phyloP scores from a whole-genome alignment of 2,113 vertebrate species.

The Fukomys damarensis region DNA sequence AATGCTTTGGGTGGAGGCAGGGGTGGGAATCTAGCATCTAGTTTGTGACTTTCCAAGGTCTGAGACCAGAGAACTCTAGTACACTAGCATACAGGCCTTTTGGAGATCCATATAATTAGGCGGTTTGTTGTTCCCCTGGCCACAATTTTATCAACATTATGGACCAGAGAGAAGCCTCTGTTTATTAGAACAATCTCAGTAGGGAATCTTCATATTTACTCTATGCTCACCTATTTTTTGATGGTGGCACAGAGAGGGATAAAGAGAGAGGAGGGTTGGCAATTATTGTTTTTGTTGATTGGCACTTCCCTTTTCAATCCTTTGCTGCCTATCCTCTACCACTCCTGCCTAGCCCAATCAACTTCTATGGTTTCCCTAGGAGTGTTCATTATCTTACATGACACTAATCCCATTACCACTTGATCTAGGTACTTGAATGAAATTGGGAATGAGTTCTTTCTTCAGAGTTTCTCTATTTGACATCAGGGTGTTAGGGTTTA shows the following conservation, averaged over 20 bases:
- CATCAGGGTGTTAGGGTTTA: background rate
- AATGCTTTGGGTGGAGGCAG: background rate
- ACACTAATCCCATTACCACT: background rate
- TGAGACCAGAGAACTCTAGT: background rate
- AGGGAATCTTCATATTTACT: background rate
- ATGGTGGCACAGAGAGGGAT: background rate
- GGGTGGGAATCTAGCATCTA: background rate
- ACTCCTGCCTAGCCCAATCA: background rate
- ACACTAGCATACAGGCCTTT: background rate
- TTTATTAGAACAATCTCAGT: background rate
- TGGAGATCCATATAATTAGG: background rate
- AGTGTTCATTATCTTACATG: background rate
- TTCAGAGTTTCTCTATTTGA: background rate
- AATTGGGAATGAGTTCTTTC: background rate
- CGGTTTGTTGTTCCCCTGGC: background rate
- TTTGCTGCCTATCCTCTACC: background rate
- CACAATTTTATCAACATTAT: background rate
- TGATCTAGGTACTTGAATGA: background rate
- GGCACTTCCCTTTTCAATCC: background rate
- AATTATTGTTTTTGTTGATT: constrained; percentile 23
- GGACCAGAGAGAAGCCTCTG: background rate
- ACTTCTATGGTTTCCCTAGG: background rate
- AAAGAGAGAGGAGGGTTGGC: background rate
- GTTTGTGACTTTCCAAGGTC: background rate
- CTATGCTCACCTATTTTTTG: background rate